Base-by-base conservation (phyloP, 92 coral and sea anemone genomes). In the Palythoa heliodiscus region DNA sequence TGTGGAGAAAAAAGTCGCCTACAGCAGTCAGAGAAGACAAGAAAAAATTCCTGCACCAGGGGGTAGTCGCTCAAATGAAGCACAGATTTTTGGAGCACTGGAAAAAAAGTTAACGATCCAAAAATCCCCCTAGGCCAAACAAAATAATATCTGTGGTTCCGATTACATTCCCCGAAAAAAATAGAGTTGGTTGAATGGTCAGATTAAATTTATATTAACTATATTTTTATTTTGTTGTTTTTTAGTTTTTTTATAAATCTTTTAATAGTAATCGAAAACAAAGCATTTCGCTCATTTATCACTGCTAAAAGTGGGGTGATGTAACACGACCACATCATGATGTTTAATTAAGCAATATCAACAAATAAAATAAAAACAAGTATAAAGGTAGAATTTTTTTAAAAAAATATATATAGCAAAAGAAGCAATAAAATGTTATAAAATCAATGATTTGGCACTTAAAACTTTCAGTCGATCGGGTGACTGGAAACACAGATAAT, bases 251-350 rank as follows among this genome's bases (percentile, higher is more conserved):
- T 60, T 48, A 54, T 77, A 54, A 54, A 77, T 77, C 67, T 20
- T 50, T 50, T 77, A 54, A 77, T 54, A 77, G 68, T 52, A 77
- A 20, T 50, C 38, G 68, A 77, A 48, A 16, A 77, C 61, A 77
- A 17, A 48, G 61, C 39, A 75, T 29, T 48, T 24, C 11, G 11
- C 61, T 50, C 35, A 75, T 75, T 75, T 75, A 75, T 50, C 81
- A 75, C 5, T 75, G 81, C 68, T 60, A 75, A 60, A 77, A 77
- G 79, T 22, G 53, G 79, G 53, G 38, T 47, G 58, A 75, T 75
- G 16, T 77, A 50, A 47, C 66, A 61, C 67, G 35, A 77, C 82
- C 22, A 17, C 68, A 60, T 54, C 60, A 54, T 60, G 68, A 60
- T 60, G 68, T 60, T 60, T 60, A 60, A 60, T 60, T 60, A 60